Conservation (phyloP, 2,113 vertebrate genomes). For the Atractosteus spatula region DNA sequence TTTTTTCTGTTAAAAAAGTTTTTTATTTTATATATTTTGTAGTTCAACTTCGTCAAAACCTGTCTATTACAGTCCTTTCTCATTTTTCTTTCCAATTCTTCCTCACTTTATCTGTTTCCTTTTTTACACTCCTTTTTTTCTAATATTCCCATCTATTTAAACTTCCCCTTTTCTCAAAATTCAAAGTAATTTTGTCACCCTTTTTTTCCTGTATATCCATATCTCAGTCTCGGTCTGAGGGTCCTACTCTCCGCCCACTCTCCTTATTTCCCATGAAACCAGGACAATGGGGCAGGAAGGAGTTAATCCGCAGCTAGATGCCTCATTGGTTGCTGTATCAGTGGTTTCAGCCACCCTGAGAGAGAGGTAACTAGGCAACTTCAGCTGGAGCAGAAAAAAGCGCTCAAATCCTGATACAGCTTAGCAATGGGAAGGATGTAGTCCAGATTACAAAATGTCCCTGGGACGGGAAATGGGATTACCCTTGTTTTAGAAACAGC, state of each 20-base stretch:
- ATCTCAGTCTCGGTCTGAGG: slow-evolving; percentile 20
- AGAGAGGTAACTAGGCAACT: slow-evolving; percentile 80
- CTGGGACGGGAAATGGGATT: slow-evolving; percentile 70
- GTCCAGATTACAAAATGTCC: slow-evolving; percentile 46
- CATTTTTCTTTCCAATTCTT: slow-evolving; percentile 8
- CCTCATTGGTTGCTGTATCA: slow-evolving; percentile 67
- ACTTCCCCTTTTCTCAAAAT: slow-evolving; percentile 5
- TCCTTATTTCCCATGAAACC: slow-evolving; percentile 51
- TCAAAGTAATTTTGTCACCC: slow-evolving; percentile 16
- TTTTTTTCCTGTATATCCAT: slow-evolving; percentile 33
- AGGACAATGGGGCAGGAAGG: slow-evolving; percentile 61
- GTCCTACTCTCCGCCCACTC: neutral
- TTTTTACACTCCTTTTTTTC: neutral
- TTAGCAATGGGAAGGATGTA: slow-evolving; percentile 63
- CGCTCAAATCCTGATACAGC: slow-evolving; percentile 62
- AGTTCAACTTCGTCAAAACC: slow-evolving; percentile 5
- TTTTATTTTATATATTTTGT: neutral
- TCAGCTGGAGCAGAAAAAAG: slow-evolving; percentile 54
- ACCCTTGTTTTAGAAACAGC: slow-evolving; percentile 43
- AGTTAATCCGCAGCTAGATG: slow-evolving; percentile 59
- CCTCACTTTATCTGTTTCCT: neutral
- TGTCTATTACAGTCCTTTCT: slow-evolving; percentile 27
- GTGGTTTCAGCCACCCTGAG: slow-evolving; percentile 62
- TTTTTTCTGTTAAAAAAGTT: neutral
- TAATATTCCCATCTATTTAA: slow-evolving; percentile 31